These are phyloP conservation scores for Bhutanitis thaidina DNA, from an alignment of 2,888 invertebrate genomes.

Conservation along the genomic window DNA sequence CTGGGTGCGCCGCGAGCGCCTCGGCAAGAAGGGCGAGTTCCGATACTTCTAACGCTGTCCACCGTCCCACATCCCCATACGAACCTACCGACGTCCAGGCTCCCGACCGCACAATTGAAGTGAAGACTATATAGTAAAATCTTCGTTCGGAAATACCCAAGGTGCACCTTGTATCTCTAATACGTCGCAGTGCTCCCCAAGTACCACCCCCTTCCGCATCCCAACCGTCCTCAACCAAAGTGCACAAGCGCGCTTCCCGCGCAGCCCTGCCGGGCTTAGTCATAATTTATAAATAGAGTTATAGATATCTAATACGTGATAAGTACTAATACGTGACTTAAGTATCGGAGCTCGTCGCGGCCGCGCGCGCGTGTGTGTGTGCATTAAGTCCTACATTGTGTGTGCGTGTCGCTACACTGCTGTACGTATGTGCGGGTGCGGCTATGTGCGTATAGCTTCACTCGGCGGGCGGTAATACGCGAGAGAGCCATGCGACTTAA, in stretches of 20 bases:
- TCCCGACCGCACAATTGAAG: background rate
- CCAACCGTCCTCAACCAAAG: conserved; percentile 32
- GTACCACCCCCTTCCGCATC: background rate
- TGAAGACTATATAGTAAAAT: no score
- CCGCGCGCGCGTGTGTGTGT: background rate
- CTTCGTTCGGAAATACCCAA: no score
- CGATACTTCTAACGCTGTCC: conserved; percentile 87
- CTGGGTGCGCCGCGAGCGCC: conserved; percentile 92
- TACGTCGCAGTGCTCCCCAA: background rate
- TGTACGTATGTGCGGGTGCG: background rate
- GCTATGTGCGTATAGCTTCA: background rate
- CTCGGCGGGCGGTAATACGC: background rate
- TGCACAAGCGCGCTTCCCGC: conserved; percentile 22
- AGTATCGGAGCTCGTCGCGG: conserved; percentile 12
- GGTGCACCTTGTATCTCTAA: background rate
- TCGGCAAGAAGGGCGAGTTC: conserved; percentile 97
- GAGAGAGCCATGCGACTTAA: background rate
- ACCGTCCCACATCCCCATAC: conserved; percentile 1
- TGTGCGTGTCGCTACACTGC: background rate
- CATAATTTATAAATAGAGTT: conserved; percentile 27
- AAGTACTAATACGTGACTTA: background rate
- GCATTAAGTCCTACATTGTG: background rate
- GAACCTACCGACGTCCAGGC: background rate
- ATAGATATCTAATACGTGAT: background rate
- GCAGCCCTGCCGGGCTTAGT: conserved; percentile 26